Percentiles rank a stretch among this genome's conserved stretches.
Evolutionary conservation across 2,888 invertebrate species (phyloP).

Genomic region (Germaria angustata): DNA sequence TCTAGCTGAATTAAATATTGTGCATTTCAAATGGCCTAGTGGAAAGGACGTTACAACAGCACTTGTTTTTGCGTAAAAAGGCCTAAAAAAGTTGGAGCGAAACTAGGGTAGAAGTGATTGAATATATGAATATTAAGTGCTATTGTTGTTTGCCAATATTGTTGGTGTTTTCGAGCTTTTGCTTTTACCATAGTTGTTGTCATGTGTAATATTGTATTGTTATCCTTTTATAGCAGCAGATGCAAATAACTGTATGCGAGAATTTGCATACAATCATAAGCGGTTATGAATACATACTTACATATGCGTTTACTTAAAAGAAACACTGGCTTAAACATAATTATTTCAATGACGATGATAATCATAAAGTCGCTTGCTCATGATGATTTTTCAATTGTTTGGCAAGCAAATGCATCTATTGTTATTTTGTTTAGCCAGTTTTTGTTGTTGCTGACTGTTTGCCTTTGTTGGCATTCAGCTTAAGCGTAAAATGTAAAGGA

Average conservation of each 20-base stretch:
- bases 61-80: no score
- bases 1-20: no score
- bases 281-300: not conserved
- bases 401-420: slow-evolving; percentile 26
- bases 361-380: not conserved
- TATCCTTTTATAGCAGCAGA: slow-evolving; percentile 29
- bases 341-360: slow-evolving; percentile 10
- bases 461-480: slow-evolving; percentile 1
- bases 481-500: slow-evolving; percentile 14
- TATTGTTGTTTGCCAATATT: slow-evolving; percentile 3
- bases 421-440: slow-evolving; percentile 24
- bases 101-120: not conserved
- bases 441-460: not conserved
- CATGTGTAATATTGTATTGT: slow-evolving; percentile 20
- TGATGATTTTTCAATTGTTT: slow-evolving; percentile 42
- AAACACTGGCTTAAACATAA: slow-evolving; percentile 4
- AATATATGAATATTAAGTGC: not conserved
- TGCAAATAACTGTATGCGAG: slow-evolving; percentile 33
- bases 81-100: no score
- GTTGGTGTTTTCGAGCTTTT: not conserved
- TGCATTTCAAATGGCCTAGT: no score
- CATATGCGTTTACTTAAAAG: not conserved
- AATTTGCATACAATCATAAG: not conserved
- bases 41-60: no score
- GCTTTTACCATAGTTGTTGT: not conserved